Evolutionary conservation across 2,797 vertebrate genomes (phyloP).

Genomic region (Echeneis naucrates): DNA sequence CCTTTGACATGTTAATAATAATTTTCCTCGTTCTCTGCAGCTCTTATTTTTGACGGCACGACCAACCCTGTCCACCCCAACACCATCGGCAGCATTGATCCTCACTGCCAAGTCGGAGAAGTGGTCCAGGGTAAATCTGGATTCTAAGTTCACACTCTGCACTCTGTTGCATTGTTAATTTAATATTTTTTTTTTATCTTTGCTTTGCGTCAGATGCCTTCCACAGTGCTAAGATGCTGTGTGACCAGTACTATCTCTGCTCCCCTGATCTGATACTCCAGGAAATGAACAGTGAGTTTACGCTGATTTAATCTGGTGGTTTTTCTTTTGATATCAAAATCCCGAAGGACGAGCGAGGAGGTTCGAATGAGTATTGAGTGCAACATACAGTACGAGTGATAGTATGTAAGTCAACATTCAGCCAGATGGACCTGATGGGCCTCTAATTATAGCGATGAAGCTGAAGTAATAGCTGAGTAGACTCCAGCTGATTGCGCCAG

Average conservation of each 20-base stretch:
- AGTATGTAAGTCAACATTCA: conserved; percentile 19
- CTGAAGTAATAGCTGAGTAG: conserved; percentile 45
- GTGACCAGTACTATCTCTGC: conserved; percentile 94
- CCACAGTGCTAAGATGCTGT: conserved; percentile 93
- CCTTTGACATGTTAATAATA: no score
- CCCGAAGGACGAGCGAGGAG: neutral
- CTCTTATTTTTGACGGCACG: conserved; percentile 91
- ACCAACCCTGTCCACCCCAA: conserved; percentile 94
- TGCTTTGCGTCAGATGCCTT: conserved; percentile 86
- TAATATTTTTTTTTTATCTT: rapidly evolving
- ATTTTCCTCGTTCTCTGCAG: conserved; percentile 68
- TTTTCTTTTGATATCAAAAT: neutral
- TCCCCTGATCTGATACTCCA: conserved; percentile 90
- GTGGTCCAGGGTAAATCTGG: conserved; percentile 89
- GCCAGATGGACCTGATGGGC: conserved; percentile 56
- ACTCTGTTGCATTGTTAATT: neutral
- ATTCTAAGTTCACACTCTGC: neutral
- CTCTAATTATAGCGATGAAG: conserved; percentile 58
- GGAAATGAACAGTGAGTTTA: conserved; percentile 89
- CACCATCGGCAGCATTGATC: conserved; percentile 95
- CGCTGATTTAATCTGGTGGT: conserved; percentile 1
- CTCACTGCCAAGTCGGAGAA: conserved; percentile 88
- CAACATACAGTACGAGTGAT: conserved; percentile 28
- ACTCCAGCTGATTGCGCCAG: conserved; percentile 36
- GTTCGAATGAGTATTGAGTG: conserved; percentile 19